Evolutionary conservation across 35 echinoderm and acorn worm genomes (phyloP), one percentile per base, ranked within the genome.

Genomic region (Diadema setosum): DNA sequence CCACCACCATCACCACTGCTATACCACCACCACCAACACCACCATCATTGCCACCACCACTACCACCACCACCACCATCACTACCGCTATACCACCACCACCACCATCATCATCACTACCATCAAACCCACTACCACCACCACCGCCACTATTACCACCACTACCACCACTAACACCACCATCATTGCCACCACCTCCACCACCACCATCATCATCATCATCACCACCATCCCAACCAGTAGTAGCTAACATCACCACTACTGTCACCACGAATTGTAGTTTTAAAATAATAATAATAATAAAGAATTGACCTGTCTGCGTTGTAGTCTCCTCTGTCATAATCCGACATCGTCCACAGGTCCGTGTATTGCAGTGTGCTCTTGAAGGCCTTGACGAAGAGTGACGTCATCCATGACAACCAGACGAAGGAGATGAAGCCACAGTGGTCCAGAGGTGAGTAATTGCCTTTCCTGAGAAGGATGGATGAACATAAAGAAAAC

Each of bases 381-480:
- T 87, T 87, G 37, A 45, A 87, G 20, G 85, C 61, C 39, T 87
- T 87, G n/a, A 73, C 30, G 31, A 87, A 87, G 5, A 87, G 44
- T 0, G 85, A 70, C 2, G 85, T 48, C 61, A 87, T 48, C 85
- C 85, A 87, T 0, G 39, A 50, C 14, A 87, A 39, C 85, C 85
- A 87, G 27, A 87, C 14, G 29, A 46, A 48, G 17, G 85, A 87
- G 12, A 87, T 42, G 33, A 87, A 29, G 26, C 64, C 43, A 12
- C 39, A 14, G 61, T 76, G 60, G 75, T 87, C 85, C 40, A 87
- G 45, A 5, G 85, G 85, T 23, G 73, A 78, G 37, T 17, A 78
- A 41, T 78, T 44, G 39, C 73, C 11, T 78, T 78, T 44, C 73
- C 44, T 16, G 14, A 21, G 16, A 67, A 67, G 37, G 5, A 34